Evolutionary conservation across 2,888 invertebrate genomes (phyloP).

Genomic region (Liopterus haemorrhoidalis): DNA sequence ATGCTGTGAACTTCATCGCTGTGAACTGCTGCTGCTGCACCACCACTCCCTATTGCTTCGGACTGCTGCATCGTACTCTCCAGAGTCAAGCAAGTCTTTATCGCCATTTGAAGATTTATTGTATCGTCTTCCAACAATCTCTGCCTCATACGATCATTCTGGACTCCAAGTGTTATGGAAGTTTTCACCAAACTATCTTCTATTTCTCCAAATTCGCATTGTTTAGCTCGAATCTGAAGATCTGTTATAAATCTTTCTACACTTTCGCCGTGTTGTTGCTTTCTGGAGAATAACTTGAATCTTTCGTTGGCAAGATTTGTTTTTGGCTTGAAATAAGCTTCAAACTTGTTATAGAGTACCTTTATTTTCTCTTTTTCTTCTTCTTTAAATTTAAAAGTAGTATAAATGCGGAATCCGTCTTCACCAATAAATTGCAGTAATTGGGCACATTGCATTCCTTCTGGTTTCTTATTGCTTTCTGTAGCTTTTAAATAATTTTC

Average conservation of each 20-base stretch:
- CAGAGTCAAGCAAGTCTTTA: slow-evolving; percentile 22
- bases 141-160: slow-evolving; percentile 25
- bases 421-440: slow-evolving; percentile 33
- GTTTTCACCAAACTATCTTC: slow-evolving; percentile 29
- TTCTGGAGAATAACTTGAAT: slow-evolving; percentile 28
- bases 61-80: slow-evolving; percentile 14
- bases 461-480: slow-evolving; percentile 29
- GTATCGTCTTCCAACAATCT: slow-evolving; percentile 29
- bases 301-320: slow-evolving; percentile 28
- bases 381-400: slow-evolving; percentile 27
- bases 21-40: slow-evolving; percentile 4
- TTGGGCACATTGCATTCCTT: slow-evolving; percentile 30
- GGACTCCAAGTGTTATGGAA: slow-evolving; percentile 30
- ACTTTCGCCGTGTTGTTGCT: slow-evolving; percentile 27
- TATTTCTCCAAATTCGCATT: slow-evolving; percentile 28
- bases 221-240: slow-evolving; percentile 27
- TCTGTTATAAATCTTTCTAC: slow-evolving; percentile 31
- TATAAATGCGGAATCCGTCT: slow-evolving; percentile 30
- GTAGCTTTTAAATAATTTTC: slow-evolving; percentile 28
- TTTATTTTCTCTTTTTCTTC: slow-evolving; percentile 25
- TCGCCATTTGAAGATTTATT: slow-evolving; percentile 26
- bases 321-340: slow-evolving; percentile 30
- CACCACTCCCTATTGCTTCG: background rate
- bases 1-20: slow-evolving; percentile 22
- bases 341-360: slow-evolving; percentile 27